Percentiles rank a stretch among this genome's conserved stretches.
phyloP scores from a whole-genome alignment of 2,797 vertebrate species.

The Acanthurus leucopareius region DNA sequence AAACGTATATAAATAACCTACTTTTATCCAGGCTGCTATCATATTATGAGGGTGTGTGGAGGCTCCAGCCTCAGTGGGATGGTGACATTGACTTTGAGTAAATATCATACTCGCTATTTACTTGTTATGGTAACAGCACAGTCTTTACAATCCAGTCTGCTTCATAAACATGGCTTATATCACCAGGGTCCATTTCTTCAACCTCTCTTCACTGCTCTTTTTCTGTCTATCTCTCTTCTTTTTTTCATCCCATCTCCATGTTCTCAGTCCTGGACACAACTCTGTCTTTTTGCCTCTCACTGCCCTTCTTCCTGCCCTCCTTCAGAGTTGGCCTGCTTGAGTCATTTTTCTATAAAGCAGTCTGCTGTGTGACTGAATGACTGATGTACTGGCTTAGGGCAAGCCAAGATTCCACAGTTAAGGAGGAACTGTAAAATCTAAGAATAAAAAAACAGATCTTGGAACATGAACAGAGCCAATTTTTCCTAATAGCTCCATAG shows the following conservation, averaged over 20 bases:
- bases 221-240: slow-evolving; percentile 15
- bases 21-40: slow-evolving; percentile 49
- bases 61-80: slow-evolving; percentile 43
- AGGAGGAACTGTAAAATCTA: slow-evolving; percentile 69
- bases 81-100: slow-evolving; percentile 47
- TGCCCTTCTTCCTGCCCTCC: slow-evolving; percentile 14
- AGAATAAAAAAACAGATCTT: slow-evolving; percentile 42
- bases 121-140: slow-evolving; percentile 78
- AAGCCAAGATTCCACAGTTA: slow-evolving; percentile 76
- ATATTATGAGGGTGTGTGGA: slow-evolving; percentile 29
- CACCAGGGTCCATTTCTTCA: slow-evolving; percentile 17
- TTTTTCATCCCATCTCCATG: slow-evolving; percentile 15
- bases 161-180: slow-evolving; percentile 58
- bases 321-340: slow-evolving; percentile 53
- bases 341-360: slow-evolving; percentile 69
- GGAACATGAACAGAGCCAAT: slow-evolving; percentile 31
- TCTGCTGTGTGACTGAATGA: slow-evolving; percentile 58
- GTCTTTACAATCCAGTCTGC: slow-evolving; percentile 56
- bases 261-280: too few relatives aligned
- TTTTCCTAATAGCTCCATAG: slow-evolving; percentile 30
- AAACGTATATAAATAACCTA: slow-evolving; percentile 61
- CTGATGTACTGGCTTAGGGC: slow-evolving; percentile 41
- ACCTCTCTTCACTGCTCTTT: slow-evolving; percentile 1
- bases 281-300: slow-evolving; percentile 3
- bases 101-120: slow-evolving; percentile 68